Conservation (phyloP, 2,888 invertebrate species). For the Bedellia somnulentella region DNA sequence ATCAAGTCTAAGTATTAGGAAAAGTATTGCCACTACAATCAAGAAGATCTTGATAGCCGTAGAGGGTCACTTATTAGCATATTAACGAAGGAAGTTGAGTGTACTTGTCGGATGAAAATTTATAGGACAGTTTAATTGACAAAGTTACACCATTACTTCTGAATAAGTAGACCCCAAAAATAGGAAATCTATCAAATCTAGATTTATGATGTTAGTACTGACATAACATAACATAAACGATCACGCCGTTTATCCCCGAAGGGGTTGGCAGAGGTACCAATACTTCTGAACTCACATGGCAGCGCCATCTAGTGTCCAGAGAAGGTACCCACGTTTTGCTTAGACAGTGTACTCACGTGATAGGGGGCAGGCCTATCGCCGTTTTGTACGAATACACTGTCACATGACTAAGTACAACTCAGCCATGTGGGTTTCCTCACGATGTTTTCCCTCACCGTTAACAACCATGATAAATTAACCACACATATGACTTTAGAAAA, state of each 20-base stretch:
- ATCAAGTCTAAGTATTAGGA: too few species aligned
- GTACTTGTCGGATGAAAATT: neutral
- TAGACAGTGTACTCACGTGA: neutral
- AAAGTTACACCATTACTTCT: too few species aligned
- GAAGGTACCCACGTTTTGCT: neutral
- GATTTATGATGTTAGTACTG: too few species aligned
- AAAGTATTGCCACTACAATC: too few species aligned
- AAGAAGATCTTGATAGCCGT: too few species aligned
- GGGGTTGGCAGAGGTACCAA: neutral
- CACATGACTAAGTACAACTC: neutral
- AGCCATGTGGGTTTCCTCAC: neutral
- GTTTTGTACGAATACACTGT: neutral
- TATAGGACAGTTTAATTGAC: conserved; percentile 2
- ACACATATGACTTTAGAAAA: too few species aligned
- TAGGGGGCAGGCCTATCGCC: neutral
- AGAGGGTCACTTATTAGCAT: conserved; percentile 1
- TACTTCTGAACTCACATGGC: too few species aligned
- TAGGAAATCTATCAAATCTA: too few species aligned
- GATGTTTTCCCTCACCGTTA: neutral
- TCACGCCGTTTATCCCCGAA: neutral
- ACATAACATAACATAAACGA: too few species aligned
- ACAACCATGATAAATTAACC: too few species aligned
- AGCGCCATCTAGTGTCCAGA: too few species aligned
- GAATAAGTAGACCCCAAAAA: too few species aligned
- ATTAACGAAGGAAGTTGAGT: conserved; percentile 3